Evolutionary conservation across 2,888 invertebrate species (phyloP).

Genomic region (Coenonympha glycerion): DNA sequence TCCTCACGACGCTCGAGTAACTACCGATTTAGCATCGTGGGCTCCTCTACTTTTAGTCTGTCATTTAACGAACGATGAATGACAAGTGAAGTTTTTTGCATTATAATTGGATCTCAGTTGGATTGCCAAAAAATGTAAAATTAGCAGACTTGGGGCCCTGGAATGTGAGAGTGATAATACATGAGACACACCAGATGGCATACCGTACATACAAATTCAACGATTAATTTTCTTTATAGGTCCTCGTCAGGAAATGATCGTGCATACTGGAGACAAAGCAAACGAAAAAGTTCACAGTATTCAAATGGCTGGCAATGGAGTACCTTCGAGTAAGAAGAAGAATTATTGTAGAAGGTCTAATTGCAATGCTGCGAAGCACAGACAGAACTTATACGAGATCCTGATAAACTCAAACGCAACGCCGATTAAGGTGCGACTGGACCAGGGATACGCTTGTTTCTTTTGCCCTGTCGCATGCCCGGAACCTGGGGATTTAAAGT

Average conservation of each 20-base stretch:
- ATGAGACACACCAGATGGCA: background rate
- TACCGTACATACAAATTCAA: background rate
- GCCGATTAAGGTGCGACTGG: conserved; percentile 36
- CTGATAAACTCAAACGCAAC: conserved; percentile 44
- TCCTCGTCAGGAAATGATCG: conserved; percentile 20
- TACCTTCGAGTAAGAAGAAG: background rate
- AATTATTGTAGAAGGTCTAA: background rate
- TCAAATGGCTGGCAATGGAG: conserved; percentile 12
- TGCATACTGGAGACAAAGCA: conserved; percentile 16
- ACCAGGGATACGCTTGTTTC: conserved; percentile 38
- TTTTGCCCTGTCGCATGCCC: conserved; percentile 38
- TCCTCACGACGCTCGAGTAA: too few species aligned
- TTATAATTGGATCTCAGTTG: too few species aligned
- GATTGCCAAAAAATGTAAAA: too few species aligned
- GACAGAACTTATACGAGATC: conserved; percentile 42
- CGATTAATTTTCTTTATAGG: conserved; percentile 29
- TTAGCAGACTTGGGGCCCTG: too few species aligned
- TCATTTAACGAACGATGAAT: too few species aligned
- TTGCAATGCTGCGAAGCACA: conserved; percentile 44
- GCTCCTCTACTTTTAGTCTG: too few species aligned
- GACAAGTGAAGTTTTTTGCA: too few species aligned
- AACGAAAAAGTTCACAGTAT: conserved; percentile 6
- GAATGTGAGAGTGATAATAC: too few species aligned
- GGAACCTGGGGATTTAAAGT: conserved; percentile 39
- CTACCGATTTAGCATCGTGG: too few species aligned